phyloP scores from a whole-genome alignment of 2,888 invertebrate genomes.

The Microdon myrmicae region DNA sequence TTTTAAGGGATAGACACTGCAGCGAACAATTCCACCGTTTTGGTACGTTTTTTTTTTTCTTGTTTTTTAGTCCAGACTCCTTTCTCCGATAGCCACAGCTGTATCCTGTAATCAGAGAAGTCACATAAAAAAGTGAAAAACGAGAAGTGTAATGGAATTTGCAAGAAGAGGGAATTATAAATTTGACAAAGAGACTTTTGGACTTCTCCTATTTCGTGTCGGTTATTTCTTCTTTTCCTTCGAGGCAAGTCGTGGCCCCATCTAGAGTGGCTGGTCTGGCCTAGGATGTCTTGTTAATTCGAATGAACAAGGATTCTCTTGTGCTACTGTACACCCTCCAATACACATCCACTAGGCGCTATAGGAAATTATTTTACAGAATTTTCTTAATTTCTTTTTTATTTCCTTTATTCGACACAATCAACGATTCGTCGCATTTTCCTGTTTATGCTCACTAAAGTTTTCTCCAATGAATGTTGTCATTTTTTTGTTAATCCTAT shows the following conservation, averaged over 20 bases:
- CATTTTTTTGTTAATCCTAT: too few relatives aligned
- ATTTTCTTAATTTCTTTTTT: conserved; percentile 29
- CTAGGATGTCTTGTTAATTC: conserved; percentile 43
- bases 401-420: too few relatives aligned
- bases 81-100: conserved; percentile 6
- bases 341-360: too few relatives aligned
- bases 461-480: too few relatives aligned
- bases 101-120: conserved; percentile 35
- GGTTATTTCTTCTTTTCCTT: conserved; percentile 8
- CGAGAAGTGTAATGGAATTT: conserved; percentile 45
- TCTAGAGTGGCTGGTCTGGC: too few relatives aligned
- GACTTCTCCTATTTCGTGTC: neutral
- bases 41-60: conserved; percentile 1
- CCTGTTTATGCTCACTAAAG: too few relatives aligned
- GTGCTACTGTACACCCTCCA: neutral
- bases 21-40: conserved; percentile 33
- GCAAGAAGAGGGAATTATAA: conserved; percentile 42
- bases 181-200: conserved; percentile 38
- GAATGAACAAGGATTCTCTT: conserved; percentile 27
- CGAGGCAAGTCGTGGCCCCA: conserved; percentile 28
- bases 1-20: conserved; percentile 15
- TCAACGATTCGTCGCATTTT: too few relatives aligned
- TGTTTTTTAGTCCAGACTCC: conserved; percentile 1
- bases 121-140: conserved; percentile 26
- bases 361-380: conserved; percentile 24